Percentiles rank a stretch among this genome's conserved stretches.
Conservation (phyloP, 2,113 vertebrate genomes). For the Callipepla californica region DNA sequence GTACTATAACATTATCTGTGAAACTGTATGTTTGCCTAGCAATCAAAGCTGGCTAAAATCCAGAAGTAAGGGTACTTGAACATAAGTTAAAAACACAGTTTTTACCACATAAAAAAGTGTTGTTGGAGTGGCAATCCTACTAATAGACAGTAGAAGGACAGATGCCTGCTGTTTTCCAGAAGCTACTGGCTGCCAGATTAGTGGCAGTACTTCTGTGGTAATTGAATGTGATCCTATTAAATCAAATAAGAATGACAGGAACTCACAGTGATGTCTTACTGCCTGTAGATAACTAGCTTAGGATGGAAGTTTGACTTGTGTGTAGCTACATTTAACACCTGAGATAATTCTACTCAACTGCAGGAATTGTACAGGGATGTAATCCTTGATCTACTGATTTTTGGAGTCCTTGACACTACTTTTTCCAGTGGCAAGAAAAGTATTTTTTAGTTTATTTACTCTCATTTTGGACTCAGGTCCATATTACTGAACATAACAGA, state of each 20-base stretch:
- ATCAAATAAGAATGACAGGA: background rate
- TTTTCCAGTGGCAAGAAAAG: background rate
- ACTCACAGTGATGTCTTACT: background rate
- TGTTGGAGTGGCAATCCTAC: background rate
- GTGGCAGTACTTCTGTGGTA: background rate
- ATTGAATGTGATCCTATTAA: background rate
- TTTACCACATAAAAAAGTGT: accelerated
- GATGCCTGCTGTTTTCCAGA: background rate
- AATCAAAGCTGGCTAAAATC: background rate
- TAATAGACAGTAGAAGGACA: accelerated
- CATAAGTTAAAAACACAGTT: background rate
- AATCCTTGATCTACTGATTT: background rate
- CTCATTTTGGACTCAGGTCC: background rate
- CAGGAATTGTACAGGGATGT: background rate
- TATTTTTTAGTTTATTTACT: background rate
- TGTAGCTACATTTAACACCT: background rate
- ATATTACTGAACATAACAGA: background rate
- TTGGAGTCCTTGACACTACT: background rate
- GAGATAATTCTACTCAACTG: background rate
- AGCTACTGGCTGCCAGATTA: background rate
- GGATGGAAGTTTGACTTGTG: background rate
- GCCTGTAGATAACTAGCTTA: background rate
- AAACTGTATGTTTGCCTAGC: background rate
- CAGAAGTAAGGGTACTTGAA: background rate
- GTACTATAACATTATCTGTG: accelerated